Base-by-base conservation (phyloP, 2,888 invertebrate genomes). In the Amphipoea lucens region DNA sequence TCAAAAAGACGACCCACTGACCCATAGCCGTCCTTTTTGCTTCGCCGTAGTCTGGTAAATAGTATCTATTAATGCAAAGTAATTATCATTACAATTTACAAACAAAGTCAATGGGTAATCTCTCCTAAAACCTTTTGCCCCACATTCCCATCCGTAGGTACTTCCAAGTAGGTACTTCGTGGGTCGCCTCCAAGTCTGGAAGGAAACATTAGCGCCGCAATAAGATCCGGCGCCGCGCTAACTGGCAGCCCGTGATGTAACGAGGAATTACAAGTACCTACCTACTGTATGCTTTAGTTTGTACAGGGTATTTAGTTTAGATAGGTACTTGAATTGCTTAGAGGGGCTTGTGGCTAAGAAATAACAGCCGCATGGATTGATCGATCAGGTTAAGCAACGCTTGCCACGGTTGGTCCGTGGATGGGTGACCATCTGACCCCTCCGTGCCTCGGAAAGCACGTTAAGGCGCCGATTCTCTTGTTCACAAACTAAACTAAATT, bases 151-250 rank as follows among this genome's bases (percentile, higher is more conserved):
- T 48, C 14, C n/a, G n/a, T n/a, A n/a, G n/a, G n/a, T 54, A 63
- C 57, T 51, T 63, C 3, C 29, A 42, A 40, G 36, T 76, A 76
- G 29, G 12, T 71, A 70, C 29, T 12, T 11, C 17, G 57, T 70
- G 14, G 29, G 79, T 78, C 85, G 88, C 79, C 74, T 40, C 48
- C 67, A 69, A 69, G 91, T 90, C 90, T 92, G 86, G 85, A 83
- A 92, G 93, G 92, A 93, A 90, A 89, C 90, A 89, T 91, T 92
- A 92, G 89, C 88, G 83, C 87, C 70, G 73, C 81, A 88, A 87
- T 86, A 87, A 88, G 89, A 87, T 87, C 82, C 90, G 90, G 86
- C 88, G 90, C 85, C 89, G 85, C 76, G 71, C 79, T 87, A 90
- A 90, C 89, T 77, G 54, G 40, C 60, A n/a, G 77, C 63, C n/a